phyloP scores from a whole-genome alignment of 2,113 vertebrate genomes.

The Melanerpes formicivorus region DNA sequence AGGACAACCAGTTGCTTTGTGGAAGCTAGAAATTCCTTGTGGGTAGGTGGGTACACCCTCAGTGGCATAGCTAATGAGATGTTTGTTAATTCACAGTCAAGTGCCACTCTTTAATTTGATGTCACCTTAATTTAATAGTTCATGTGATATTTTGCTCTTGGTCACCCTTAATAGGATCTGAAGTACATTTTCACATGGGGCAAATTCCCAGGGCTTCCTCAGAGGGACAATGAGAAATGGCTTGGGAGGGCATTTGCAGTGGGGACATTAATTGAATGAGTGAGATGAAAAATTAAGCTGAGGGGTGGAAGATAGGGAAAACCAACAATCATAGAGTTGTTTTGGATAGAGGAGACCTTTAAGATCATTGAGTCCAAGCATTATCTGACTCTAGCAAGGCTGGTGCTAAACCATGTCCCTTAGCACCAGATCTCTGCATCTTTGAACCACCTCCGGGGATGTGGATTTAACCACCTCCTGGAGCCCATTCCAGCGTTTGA shows the following conservation, averaged over 20 bases:
- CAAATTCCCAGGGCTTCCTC: neutral
- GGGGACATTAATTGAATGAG: accelerated
- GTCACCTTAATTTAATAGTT: neutral
- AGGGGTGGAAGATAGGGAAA: accelerated
- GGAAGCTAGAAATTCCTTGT: neutral
- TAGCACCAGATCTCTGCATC: too few relatives aligned
- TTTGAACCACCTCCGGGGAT: too few relatives aligned
- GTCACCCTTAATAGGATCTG: neutral
- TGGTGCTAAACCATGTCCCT: too few relatives aligned
- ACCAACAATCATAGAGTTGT: accelerated
- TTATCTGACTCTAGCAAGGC: too few relatives aligned
- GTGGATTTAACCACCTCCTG: too few relatives aligned
- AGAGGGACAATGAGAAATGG: accelerated
- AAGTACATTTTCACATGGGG: accelerated
- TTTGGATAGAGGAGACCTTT: too few relatives aligned
- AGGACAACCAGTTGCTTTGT: neutral
- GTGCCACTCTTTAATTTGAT: neutral
- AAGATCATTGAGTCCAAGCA: too few relatives aligned
- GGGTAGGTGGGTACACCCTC: neutral
- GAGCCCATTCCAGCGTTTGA: too few relatives aligned
- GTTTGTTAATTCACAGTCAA: neutral
- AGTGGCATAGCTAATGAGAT: neutral
- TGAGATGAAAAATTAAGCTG: neutral
- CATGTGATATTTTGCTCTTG: neutral
- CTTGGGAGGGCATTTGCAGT: neutral